Evolutionary conservation across 2,113 vertebrate genomes (phyloP).

Genomic region (Neoarius graeffei): DNA sequence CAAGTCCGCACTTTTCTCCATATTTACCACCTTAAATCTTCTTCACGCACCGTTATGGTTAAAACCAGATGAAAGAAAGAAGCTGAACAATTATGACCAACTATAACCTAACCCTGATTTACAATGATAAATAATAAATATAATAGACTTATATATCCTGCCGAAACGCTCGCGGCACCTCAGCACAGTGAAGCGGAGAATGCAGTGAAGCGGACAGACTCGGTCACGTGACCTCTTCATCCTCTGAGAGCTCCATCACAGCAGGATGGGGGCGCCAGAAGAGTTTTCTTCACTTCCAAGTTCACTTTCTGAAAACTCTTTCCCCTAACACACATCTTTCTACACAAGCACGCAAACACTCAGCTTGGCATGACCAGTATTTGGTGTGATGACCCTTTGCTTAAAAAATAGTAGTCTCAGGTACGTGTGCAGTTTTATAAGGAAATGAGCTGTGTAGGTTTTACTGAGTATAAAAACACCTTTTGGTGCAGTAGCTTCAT

Average conservation of each 20-base stretch:
- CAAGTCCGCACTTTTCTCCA: conserved; percentile 21
- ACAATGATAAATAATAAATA: not conserved
- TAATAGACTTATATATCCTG: not conserved
- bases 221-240: not conserved
- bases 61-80: not conserved
- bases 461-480: too few relatives aligned
- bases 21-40: not conserved
- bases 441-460: too few relatives aligned
- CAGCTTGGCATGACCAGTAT: too few relatives aligned
- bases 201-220: not conserved
- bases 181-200: not conserved
- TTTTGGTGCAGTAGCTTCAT: too few relatives aligned
- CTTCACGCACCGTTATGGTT: not conserved
- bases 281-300: not conserved
- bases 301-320: not conserved
- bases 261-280: not conserved
- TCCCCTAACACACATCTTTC: too few relatives aligned
- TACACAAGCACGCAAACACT: too few relatives aligned
- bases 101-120: not conserved
- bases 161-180: not conserved
- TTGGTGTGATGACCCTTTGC: too few relatives aligned
- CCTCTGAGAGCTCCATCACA: too few relatives aligned
- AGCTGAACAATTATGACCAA: not conserved
- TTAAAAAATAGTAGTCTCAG: too few relatives aligned
- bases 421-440: too few relatives aligned